These are phyloP conservation scores for Sitta carolinensis DNA, from an alignment of 2,797 vertebrate genomes.

Conservation along the genomic window DNA sequence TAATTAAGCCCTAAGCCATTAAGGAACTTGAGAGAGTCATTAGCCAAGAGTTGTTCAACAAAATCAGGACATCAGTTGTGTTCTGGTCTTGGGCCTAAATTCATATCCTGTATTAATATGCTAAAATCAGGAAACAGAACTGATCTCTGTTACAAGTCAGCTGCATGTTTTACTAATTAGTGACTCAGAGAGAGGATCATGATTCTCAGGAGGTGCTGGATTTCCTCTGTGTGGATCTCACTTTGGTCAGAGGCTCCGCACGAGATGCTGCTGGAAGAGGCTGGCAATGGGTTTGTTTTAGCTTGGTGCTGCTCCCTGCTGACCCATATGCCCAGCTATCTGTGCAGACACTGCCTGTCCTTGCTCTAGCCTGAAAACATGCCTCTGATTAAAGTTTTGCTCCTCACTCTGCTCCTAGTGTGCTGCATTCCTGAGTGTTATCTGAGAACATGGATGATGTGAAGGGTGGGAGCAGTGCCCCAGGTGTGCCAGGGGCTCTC, in stretches of 20 bases:
- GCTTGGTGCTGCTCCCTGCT: neutral
- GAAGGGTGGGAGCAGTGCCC: neutral
- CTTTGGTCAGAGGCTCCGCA: neutral
- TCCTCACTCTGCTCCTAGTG: neutral
- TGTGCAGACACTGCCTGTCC: neutral
- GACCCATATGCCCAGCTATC: neutral
- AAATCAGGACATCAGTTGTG: neutral
- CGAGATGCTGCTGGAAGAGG: neutral
- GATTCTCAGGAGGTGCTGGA: neutral
- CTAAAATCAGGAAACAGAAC: neutral
- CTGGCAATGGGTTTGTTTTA: neutral
- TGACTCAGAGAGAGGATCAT: neutral
- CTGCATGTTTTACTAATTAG: neutral
- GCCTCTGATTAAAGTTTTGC: neutral
- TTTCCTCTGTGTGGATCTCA: neutral
- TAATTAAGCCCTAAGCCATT: neutral
- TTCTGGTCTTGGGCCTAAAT: constrained; percentile 8
- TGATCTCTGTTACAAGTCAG: neutral
- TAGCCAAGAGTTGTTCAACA: neutral
- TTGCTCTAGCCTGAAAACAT: neutral
- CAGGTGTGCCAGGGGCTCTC: neutral
- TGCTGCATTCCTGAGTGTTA: neutral
- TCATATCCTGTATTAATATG: neutral
- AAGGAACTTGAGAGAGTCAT: neutral
- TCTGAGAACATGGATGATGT: neutral